phyloP scores from a whole-genome alignment of 2,113 vertebrate species.

The Boleophthalmus pectinirostris region DNA sequence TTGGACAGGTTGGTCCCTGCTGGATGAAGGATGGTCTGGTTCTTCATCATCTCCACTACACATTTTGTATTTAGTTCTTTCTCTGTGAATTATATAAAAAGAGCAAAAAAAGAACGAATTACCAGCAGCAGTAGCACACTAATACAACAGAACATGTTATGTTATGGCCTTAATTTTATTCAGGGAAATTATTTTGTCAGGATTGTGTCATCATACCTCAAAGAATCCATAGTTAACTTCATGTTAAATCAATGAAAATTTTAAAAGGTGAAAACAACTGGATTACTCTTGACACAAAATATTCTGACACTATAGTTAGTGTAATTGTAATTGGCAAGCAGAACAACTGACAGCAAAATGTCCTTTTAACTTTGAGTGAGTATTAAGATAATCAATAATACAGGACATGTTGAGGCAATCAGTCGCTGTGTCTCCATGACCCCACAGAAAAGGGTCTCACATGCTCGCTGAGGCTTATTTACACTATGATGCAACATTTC shows the following conservation, averaged over 20 bases:
- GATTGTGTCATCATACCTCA: too few species aligned
- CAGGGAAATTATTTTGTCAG: too few species aligned
- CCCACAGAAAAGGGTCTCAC: slow-evolving; percentile 6
- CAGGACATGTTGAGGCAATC: slow-evolving; percentile 11
- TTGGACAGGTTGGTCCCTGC: slow-evolving; percentile 74
- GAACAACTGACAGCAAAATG: slow-evolving; percentile 17
- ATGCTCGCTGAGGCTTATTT: slow-evolving; percentile 18
- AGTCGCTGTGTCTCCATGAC: background rate
- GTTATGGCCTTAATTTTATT: too few species aligned
- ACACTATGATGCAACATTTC: slow-evolving; percentile 35
- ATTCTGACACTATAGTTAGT: background rate
- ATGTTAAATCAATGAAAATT: too few species aligned
- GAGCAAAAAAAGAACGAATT: background rate
- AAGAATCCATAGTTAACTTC: too few species aligned
- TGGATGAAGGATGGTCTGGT: slow-evolving; percentile 91
- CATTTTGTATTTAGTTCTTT: slow-evolving; percentile 97
- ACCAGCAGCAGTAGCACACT: background rate
- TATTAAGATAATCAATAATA: slow-evolving; percentile 33
- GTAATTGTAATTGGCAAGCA: background rate
- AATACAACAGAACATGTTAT: too few species aligned
- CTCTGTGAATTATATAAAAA: slow-evolving; percentile 77
- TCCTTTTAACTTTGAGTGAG: slow-evolving; percentile 39
- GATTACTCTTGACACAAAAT: background rate
- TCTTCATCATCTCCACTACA: slow-evolving; percentile 92
- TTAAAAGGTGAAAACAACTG: background rate